Percentiles rank a stretch among this genome's conserved stretches.
These are phyloP conservation scores for Microcebus ravelobensis DNA, from an alignment of 2,113 vertebrate genomes.

Conservation along the genomic window DNA sequence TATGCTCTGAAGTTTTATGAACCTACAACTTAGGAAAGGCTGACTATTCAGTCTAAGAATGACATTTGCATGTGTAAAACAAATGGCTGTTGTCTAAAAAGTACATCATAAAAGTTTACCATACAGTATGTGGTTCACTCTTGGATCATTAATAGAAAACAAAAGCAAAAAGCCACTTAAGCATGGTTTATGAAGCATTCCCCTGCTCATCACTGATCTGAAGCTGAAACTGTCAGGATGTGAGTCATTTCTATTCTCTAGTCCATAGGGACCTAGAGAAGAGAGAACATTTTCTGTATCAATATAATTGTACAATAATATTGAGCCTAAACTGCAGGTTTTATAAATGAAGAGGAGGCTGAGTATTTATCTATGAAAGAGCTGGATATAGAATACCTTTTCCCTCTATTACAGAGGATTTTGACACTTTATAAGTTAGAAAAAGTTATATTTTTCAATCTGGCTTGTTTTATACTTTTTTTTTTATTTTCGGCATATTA, in stretches of 20 bases:
- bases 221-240: background rate
- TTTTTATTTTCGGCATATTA: no score
- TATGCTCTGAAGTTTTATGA: background rate
- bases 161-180: background rate
- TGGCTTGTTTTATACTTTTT: conserved; percentile 21
- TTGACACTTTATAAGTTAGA: background rate
- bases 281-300: background rate
- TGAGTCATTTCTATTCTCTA: background rate
- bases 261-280: background rate
- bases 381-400: background rate
- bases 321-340: background rate
- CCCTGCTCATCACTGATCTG: background rate
- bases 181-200: background rate
- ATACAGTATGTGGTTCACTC: background rate
- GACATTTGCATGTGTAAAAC: background rate
- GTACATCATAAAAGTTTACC: background rate
- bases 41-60: background rate
- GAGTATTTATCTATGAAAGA: background rate
- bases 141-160: background rate
- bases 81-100: background rate
- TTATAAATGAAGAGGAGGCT: background rate
- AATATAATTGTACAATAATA: background rate
- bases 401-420: background rate
- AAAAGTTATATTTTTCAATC: background rate
- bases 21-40: background rate